Conservation (phyloP, 2,113 vertebrate species). For the Strix aluco region DNA sequence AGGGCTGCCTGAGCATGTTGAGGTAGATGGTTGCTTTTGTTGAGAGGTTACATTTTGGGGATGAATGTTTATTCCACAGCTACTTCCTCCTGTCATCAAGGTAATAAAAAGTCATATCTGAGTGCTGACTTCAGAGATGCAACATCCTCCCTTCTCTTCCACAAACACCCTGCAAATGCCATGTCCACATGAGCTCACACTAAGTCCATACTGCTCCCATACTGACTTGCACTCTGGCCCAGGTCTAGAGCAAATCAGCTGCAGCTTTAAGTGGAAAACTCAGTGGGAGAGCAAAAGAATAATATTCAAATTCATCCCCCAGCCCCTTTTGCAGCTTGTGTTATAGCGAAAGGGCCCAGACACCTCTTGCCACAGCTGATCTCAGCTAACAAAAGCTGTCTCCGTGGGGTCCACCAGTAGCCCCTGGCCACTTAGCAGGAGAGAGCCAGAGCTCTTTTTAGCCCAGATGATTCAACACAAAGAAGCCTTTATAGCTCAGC, state of each 20-base stretch:
- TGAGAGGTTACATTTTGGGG: not conserved
- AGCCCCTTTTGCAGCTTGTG: not conserved
- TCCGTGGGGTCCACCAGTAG: not conserved
- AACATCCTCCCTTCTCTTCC: not conserved
- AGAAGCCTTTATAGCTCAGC: not conserved
- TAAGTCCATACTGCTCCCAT: not conserved
- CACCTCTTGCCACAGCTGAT: not conserved
- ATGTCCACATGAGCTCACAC: not conserved
- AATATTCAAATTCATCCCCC: not conserved
- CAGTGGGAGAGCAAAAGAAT: not conserved
- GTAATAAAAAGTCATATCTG: not conserved
- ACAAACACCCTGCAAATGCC: not conserved
- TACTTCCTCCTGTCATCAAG: not conserved
- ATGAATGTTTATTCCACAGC: not conserved
- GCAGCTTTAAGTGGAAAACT: not conserved
- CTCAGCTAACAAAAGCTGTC: not conserved
- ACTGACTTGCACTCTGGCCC: not conserved
- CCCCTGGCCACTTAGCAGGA: not conserved
- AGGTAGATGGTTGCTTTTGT: not conserved
- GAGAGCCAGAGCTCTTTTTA: not conserved
- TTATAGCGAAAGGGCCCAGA: not conserved
- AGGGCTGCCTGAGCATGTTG: not conserved
- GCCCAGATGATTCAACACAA: not conserved
- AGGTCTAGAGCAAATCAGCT: not conserved
- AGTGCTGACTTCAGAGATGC: not conserved